Evolutionary conservation across 92 coral and sea anemone genomes (phyloP), one percentile per base, ranked within the genome.

Genomic region (Siderastrea radians): DNA sequence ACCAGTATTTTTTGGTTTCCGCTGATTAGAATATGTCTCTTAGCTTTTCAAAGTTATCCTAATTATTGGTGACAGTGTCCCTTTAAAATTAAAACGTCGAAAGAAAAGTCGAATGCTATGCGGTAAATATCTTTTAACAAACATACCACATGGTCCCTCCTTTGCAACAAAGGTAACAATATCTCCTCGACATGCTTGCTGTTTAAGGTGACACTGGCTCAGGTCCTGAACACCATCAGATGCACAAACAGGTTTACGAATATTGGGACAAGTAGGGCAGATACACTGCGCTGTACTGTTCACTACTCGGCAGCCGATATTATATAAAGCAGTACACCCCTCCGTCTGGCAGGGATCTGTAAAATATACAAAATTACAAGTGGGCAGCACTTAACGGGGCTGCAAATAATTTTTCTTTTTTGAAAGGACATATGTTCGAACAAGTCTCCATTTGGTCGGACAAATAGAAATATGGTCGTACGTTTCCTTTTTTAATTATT

Each of bases 311-410:
- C 96, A 93, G 4, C 84, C 89, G 45, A 84, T 43, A 15, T 87
- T 83, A 87, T 87, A 74, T 13, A 94, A 94, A 65, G 80, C 87
- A 66, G 72, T 72, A 77, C 96, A 93, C 1, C 88, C 80, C 53
- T 69, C 16, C 12, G 84, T 75, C 65, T 77, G 90, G 78, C 96
- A 93, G 16, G 90, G 94, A 93, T 93, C 96, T 91, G 83, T 65
- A 61, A 57, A 49, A 65, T 12, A 38, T 15, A 65, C 38, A 26
- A 26, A 26, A 26, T 26, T 26, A 26, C 38, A 26, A 26, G 38
- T 26, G 38, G 38, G 38, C 38, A 26, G 38, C 38, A 26, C 38
- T 26, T 26, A 26, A 26, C 38, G 38, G 38, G 38, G 38, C 38
- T 26, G 38, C 38, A 26, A 26, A 26, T 26, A 26, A 26, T 26